Conservation (phyloP, 2,888 invertebrate species). For the Eueremaeus valkanovi region DNA sequence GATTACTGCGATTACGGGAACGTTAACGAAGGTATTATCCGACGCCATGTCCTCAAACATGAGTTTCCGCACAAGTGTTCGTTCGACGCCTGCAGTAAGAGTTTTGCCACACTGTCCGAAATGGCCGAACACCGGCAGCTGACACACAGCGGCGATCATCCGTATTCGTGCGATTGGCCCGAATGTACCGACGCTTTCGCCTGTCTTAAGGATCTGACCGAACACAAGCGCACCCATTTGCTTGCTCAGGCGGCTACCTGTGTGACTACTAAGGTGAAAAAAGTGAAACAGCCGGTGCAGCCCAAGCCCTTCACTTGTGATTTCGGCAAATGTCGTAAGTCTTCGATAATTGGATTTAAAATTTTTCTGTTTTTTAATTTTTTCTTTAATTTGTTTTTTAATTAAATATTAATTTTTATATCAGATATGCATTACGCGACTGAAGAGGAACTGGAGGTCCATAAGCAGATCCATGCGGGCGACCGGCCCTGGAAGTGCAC, state of each 20-base stretch:
- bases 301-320: not conserved
- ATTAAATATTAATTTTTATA: not conserved
- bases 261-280: not conserved
- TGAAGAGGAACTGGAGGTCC: slow-evolving; percentile 6
- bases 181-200: not conserved
- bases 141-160: not conserved
- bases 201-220: not conserved
- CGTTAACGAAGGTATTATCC: slow-evolving; percentile 17
- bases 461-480: slow-evolving; percentile 20
- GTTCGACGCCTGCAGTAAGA: slow-evolving; percentile 18
- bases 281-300: not conserved
- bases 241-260: not conserved
- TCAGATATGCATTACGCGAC: slow-evolving; percentile 25
- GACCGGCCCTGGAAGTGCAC: slow-evolving; percentile 9
- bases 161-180: slow-evolving; percentile 20
- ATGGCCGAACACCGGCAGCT: not conserved
- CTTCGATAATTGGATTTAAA: not conserved
- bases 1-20: slow-evolving; percentile 34
- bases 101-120: slow-evolving; percentile 12
- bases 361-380: not conserved
- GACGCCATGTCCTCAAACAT: slow-evolving; percentile 23
- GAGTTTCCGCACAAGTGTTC: slow-evolving; percentile 26
- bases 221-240: slow-evolving; percentile 14
- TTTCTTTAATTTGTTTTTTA: not conserved
- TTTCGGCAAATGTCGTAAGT: slow-evolving; percentile 22